These are phyloP conservation scores for Dolichallabes microphthalmus DNA, from an alignment of 2,113 vertebrate genomes.

Conservation along the genomic window DNA sequence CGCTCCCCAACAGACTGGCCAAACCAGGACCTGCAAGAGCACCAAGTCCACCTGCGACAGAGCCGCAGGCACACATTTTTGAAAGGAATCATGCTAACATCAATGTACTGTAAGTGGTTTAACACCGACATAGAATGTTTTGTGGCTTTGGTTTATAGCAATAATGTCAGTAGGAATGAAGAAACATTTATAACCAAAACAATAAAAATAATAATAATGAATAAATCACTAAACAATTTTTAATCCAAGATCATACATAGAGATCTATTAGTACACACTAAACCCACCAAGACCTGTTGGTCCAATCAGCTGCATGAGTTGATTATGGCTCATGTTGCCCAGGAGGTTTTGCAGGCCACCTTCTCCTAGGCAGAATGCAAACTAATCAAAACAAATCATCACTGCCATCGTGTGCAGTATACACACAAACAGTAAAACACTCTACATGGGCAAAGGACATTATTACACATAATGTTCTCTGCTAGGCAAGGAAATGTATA, in stretches of 20 bases:
- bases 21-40: conserved; percentile 89
- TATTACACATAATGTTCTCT: background rate
- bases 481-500: background rate
- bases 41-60: conserved; percentile 84
- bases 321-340: conserved; percentile 99
- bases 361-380: conserved; percentile 76
- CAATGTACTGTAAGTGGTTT: background rate
- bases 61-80: conserved; percentile 1
- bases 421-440: background rate
- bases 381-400: background rate
- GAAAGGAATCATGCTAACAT: background rate
- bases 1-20: conserved; percentile 89
- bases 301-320: conserved; percentile 98
- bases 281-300: conserved; percentile 95
- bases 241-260: background rate
- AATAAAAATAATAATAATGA: no score
- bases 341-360: conserved; percentile 96
- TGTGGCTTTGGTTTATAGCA: background rate
- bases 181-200: background rate
- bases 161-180: background rate
- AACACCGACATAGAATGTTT: background rate
- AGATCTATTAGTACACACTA: conserved; percentile 24
- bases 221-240: background rate
- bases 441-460: background rate
- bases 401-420: background rate